These are phyloP conservation scores for Phytoseiulus persimilis DNA, from an alignment of 2,888 invertebrate species.

Conservation along the genomic window DNA sequence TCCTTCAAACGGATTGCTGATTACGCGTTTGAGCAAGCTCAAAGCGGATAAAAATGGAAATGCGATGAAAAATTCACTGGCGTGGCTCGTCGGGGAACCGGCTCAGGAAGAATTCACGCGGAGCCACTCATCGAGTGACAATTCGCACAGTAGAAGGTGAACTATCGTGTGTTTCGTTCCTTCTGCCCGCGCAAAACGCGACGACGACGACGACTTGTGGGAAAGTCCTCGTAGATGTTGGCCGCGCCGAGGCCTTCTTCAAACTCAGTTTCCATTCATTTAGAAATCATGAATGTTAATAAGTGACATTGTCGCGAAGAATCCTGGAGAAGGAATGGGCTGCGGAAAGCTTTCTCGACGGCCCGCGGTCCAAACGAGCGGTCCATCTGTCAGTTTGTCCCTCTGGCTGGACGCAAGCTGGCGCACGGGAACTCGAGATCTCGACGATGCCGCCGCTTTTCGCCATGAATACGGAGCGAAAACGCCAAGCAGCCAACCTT, in stretches of 20 bases:
- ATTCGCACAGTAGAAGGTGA: background rate
- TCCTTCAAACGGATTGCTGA: background rate
- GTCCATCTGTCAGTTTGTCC: background rate
- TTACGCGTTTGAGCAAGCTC: background rate
- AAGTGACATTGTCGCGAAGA: background rate
- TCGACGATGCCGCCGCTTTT: background rate
- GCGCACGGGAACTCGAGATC: background rate
- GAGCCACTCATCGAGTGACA: background rate
- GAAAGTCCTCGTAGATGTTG: background rate
- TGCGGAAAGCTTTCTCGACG: background rate
- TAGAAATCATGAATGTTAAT: no score
- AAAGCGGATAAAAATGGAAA: background rate
- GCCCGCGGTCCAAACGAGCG: background rate
- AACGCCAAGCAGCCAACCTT: background rate
- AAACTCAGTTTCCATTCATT: no score
- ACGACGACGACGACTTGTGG: background rate
- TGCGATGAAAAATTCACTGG: background rate
- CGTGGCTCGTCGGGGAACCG: background rate
- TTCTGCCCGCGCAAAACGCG: no score
- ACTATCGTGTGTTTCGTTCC: background rate
- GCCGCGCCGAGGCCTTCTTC: no score
- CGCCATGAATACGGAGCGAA: background rate
- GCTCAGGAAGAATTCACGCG: background rate
- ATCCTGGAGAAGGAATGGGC: background rate
- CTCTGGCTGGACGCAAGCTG: background rate